Evolutionary conservation across 2,797 vertebrate genomes (phyloP).

Genomic region (Prionace glauca): DNA sequence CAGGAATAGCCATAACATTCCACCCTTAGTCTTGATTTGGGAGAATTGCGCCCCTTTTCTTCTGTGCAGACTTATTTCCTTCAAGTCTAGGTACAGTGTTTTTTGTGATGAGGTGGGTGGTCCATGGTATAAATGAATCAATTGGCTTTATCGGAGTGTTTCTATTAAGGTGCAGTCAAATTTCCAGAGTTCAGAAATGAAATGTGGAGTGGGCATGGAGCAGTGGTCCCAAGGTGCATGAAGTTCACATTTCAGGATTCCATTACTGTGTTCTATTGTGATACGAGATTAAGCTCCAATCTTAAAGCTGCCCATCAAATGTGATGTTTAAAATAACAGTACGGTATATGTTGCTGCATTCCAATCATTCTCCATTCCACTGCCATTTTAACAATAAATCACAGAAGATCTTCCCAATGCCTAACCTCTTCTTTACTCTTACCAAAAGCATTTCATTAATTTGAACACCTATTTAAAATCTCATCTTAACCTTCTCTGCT

Average conservation of each 20-base stretch:
- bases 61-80: background rate
- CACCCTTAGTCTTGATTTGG: too few species aligned
- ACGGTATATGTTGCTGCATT: background rate
- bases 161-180: background rate
- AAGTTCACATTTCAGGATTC: background rate
- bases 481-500: background rate
- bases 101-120: background rate
- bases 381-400: background rate
- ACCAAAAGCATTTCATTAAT: background rate
- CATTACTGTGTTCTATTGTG: background rate
- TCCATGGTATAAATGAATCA: background rate
- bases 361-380: background rate
- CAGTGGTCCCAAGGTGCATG: background rate
- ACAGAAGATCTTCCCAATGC: background rate
- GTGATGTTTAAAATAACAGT: background rate
- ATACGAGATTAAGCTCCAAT: background rate
- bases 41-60: too few species aligned
- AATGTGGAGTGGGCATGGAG: background rate
- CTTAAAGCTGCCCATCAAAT: background rate
- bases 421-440: background rate
- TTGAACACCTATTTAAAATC: background rate
- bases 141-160: background rate
- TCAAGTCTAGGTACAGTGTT: background rate
- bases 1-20: too few species aligned
- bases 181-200: background rate